Conservation (phyloP, 1,140 invertebrate genomes). For the Drosophila busckii region DNA sequence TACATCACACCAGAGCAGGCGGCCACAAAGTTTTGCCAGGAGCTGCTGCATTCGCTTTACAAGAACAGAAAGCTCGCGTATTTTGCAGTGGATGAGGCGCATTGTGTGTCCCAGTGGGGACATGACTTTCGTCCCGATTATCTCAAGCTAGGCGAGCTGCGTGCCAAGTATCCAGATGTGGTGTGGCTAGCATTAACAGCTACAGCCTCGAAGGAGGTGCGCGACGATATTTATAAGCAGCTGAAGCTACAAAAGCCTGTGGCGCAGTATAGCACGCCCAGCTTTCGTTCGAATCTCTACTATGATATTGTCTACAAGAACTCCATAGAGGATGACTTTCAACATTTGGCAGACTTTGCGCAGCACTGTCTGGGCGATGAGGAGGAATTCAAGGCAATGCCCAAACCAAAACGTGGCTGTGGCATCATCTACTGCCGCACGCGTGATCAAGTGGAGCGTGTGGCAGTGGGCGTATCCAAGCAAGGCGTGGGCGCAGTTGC, state of each 20-base stretch:
- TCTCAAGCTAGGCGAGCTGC: constrained; percentile 88
- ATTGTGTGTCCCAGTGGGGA: constrained; percentile 98
- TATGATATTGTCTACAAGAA: constrained; percentile 93
- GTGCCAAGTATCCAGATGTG: constrained; percentile 85
- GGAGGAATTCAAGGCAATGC: constrained; percentile 78
- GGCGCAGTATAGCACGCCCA: constrained; percentile 84
- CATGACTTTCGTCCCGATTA: constrained; percentile 98
- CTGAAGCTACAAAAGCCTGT: constrained; percentile 83
- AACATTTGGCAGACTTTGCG: constrained; percentile 84
- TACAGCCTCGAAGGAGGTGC: constrained; percentile 90
- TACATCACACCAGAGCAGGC: constrained; percentile 97
- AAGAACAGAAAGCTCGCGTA: constrained; percentile 86
- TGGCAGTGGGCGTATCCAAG: constrained; percentile 84
- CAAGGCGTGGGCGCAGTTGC: constrained; percentile 84
- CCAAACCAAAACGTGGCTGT: constrained; percentile 83
- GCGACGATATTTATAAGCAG: constrained; percentile 84
- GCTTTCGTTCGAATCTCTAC: constrained; percentile 90
- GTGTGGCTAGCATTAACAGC: constrained; percentile 96
- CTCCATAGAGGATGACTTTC: constrained; percentile 86
- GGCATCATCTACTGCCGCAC: constrained; percentile 95
- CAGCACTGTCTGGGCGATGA: constrained; percentile 80
- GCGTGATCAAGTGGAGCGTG: constrained; percentile 87
- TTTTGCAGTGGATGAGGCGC: constrained; percentile 97
- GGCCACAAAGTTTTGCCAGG: constrained; percentile 87
- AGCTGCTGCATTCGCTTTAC: constrained; percentile 82